Percentiles rank a stretch among this genome's conserved stretches.
Evolutionary conservation across 2,888 invertebrate genomes (phyloP).

Genomic region (Ichneumoninae sp.): DNA sequence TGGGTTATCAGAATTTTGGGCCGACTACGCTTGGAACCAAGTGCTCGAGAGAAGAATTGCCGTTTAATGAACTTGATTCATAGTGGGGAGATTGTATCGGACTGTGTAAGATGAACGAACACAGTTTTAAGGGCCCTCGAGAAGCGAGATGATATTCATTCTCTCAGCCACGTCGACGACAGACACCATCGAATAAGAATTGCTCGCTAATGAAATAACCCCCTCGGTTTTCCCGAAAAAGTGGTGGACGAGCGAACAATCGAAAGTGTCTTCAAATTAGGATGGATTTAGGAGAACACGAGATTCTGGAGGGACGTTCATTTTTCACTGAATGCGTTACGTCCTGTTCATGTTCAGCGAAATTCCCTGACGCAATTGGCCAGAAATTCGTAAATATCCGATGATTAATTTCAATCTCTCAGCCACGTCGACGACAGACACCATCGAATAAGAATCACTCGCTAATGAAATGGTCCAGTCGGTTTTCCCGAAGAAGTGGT

Average conservation of each 20-base stretch:
- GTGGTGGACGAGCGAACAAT: too few species aligned
- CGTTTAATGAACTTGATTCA: slow-evolving; percentile 3
- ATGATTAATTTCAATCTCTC: not conserved
- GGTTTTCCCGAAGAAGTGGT: not conserved
- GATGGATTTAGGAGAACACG: too few species aligned
- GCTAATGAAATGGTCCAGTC: slow-evolving; percentile 36
- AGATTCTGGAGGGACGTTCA: too few species aligned
- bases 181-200: slow-evolving; percentile 8
- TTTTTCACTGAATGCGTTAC: too few species aligned
- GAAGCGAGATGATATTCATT: not conserved
- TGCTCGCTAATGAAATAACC: slow-evolving; percentile 36
- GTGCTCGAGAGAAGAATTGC: slow-evolving; percentile 2
- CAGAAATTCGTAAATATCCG: too few species aligned
- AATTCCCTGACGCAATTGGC: too few species aligned
- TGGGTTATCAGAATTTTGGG: too few species aligned
- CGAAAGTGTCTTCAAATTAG: too few species aligned
- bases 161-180: not conserved
- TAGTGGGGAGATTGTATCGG: not conserved
- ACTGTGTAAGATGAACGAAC: not conserved
- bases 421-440: not conserved
- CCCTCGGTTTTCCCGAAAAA: not conserved
- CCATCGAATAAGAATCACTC: slow-evolving; percentile 16
- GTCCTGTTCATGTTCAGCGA: too few species aligned
- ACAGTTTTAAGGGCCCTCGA: slow-evolving; percentile 2
- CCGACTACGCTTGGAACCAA: not conserved